Base-by-base conservation (phyloP, 2,888 invertebrate species). In the Zhuqinia jingwanae region DNA sequence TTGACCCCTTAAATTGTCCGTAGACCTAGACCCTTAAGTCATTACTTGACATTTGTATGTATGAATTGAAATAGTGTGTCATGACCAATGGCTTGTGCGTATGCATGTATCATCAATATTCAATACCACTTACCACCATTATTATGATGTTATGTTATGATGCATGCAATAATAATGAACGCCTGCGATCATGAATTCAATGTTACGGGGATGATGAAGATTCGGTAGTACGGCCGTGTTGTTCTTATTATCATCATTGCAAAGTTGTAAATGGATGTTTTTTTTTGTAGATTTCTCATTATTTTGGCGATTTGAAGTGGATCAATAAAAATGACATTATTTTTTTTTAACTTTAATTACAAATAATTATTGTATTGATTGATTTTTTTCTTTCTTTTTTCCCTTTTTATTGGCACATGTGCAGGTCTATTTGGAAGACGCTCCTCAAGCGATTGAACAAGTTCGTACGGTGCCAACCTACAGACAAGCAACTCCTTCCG, bases 381-480 rank as follows among this genome's bases (percentile, higher is more conserved):
- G 10, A 45, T 25, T 63, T 63, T 60, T 10, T 17, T 50, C 2
- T 50, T 5, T 50, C 2, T 65, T n/a, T n/a, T n/a, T n/a, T n/a
- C n/a, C n/a, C n/a, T n/a, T n/a, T n/a, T n/a, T n/a, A n/a, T n/a
- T n/a, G n/a, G n/a, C 20, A 36, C 45, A 70, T 13, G 22, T 63
- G 56, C 78, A 90, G 89, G 83, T 88, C 30, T 87, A 78, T 76
- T 78, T 85, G n/a, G 88, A 88, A 17, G 88, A 88, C n/a, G 86
- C 58, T 63, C 87, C 88, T 73, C 89, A 89, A 88, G 80, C 90
- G 10, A 88, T 90, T 17, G 91, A 91, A 53, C 90, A 73, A 82
- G 81, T 88, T 45, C 79, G 91, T 22, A 88, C 88, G 0, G 91
- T 90, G 15, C 90, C 91, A 20, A 89, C 89, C 15, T 90, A 89